Evolutionary conservation across 2,888 invertebrate species (phyloP).

Genomic region (Helobdella robusta): DNA sequence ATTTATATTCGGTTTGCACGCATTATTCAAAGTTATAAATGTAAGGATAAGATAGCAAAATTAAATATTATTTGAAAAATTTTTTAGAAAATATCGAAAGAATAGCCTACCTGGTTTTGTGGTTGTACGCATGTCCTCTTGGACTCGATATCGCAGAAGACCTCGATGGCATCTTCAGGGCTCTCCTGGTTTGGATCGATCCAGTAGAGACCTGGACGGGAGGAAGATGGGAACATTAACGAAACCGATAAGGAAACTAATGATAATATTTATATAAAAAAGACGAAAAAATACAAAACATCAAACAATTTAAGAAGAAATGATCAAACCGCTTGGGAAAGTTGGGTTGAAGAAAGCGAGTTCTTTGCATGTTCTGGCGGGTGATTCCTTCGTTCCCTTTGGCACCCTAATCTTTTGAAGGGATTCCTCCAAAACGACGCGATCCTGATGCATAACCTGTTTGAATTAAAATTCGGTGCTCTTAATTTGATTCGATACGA

Average conservation of each 20-base stretch:
- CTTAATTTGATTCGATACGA: no score
- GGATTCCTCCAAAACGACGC: constrained; percentile 34
- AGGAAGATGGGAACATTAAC: no score
- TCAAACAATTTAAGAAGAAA: not conserved
- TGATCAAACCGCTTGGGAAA: constrained; percentile 60
- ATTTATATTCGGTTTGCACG: no score
- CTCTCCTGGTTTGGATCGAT: constrained; percentile 82
- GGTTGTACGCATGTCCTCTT: constrained; percentile 65
- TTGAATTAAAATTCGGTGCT: no score
- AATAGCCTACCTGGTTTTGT: constrained; percentile 9
- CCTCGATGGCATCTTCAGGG: constrained; percentile 70
- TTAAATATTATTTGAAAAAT: not conserved
- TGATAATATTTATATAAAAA: no score
- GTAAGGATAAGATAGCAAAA: not conserved
- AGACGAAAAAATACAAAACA: not conserved
- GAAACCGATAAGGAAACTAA: no score
- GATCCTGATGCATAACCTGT: constrained; percentile 5
- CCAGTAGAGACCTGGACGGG: constrained; percentile 68
- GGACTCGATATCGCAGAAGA: constrained; percentile 67
- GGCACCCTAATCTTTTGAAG: constrained; percentile 60
- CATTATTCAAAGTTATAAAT: no score
- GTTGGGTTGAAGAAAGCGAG: constrained; percentile 70
- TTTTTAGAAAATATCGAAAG: no score
- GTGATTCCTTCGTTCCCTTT: constrained; percentile 68
- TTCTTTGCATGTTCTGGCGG: constrained; percentile 77